phyloP scores from a whole-genome alignment of 2,797 vertebrate genomes.

The Onychomys arenicola region DNA sequence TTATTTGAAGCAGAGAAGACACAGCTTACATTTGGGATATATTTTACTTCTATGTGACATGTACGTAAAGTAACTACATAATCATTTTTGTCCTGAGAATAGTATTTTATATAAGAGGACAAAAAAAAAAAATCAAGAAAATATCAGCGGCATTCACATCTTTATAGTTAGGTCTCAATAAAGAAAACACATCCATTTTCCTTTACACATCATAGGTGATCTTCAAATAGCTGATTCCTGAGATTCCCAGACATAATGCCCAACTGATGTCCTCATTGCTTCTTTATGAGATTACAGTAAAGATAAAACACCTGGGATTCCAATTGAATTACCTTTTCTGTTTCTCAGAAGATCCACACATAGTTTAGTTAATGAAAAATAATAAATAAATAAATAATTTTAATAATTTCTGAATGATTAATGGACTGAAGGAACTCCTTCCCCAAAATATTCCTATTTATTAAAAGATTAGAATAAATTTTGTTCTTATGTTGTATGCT shows the following conservation, averaged over 20 bases:
- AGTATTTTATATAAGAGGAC: neutral
- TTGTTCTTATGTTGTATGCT: neutral
- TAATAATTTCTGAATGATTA: neutral
- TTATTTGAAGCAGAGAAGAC: neutral
- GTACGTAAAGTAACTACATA: neutral
- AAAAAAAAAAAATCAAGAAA: neutral
- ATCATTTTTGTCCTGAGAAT: conserved; percentile 46
- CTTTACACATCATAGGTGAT: neutral
- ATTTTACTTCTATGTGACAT: conserved; percentile 22
- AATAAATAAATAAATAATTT: neutral
- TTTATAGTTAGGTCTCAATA: neutral
- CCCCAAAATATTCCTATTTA: neutral
- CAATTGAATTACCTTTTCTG: neutral
- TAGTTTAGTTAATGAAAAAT: neutral
- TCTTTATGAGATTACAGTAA: neutral
- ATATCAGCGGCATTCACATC: neutral
- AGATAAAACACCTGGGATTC: neutral
- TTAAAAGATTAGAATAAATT: neutral
- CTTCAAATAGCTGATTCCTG: neutral
- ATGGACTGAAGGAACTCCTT: neutral
- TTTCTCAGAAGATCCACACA: neutral
- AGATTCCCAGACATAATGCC: neutral
- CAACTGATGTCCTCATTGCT: neutral
- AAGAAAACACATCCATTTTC: neutral
- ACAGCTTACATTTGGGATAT: neutral